Evolutionary conservation across 2,888 invertebrate species (phyloP), one percentile per base, ranked within the genome.

Genomic region (Synanthedon formicaeformis): DNA sequence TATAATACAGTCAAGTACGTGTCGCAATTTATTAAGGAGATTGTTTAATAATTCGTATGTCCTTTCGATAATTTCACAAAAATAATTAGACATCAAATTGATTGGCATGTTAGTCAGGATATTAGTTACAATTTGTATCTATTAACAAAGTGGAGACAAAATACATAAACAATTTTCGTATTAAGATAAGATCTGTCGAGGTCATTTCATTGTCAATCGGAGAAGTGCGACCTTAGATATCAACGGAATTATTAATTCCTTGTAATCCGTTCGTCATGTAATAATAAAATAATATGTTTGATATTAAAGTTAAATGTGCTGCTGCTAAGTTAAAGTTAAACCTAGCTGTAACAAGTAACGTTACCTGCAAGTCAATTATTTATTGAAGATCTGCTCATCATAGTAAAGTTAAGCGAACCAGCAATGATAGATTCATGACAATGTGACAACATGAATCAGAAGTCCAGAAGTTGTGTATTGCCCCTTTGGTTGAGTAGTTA

Each of bases 111-210:
- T 51, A 51, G 52, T 40, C 54, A 53, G 56, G 56, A 56, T 53
- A 54, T 56, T 54, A 51, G 51, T 52, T 56, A 52, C 51, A 40
- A 51, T 52, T 53, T 50, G 14, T 50, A 52, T 49, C 51, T 51
- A 52, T 54, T 54, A 54, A 53, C 51, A 51, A 51, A 53, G 51
- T 40, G 56, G 62, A 69, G 71, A 69, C 66, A 70, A 66, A 68
- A 71, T 73, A 49, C 68, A 23, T 18, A 49, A 49, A 63, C 61
- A 59, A 68, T 69, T 72, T 74, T 69, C 57, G 64, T 69, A 58
- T 52, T 56, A 5, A 59, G 74, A 76, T 75, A 73, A 59, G 63
- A 73, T 72, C 69, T 50, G 59, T 63, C 65, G 67, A 75, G 77
- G 77, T 62, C 71, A 56, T 50, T 54, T 58, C 61, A 65, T 69